Conservation (phyloP, 2,113 vertebrate species). For the Elaphurus davidianus region DNA sequence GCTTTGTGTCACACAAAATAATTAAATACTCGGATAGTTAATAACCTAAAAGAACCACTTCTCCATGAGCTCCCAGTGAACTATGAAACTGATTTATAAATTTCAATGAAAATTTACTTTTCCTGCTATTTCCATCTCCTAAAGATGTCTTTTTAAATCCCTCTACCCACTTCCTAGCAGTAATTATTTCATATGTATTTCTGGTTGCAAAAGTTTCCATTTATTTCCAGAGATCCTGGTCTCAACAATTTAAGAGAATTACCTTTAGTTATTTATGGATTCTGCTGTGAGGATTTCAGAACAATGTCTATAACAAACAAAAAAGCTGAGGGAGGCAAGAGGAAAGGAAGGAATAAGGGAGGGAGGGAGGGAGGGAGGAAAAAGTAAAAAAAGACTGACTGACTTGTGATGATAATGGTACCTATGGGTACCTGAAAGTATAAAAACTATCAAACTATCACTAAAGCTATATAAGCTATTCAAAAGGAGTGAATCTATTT, state of each 20-base stretch:
- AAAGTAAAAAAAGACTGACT: background rate
- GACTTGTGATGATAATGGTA: background rate
- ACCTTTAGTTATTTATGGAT: background rate
- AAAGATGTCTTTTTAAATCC: background rate
- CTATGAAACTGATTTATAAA: background rate
- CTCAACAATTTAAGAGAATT: background rate
- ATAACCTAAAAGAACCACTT: slow-evolving; percentile 52
- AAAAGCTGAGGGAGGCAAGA: background rate
- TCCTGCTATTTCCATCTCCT: background rate
- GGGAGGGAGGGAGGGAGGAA: background rate
- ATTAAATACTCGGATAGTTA: slow-evolving; percentile 38
- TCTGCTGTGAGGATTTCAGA: slow-evolving; percentile 15
- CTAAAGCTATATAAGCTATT: background rate
- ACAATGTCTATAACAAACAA: background rate
- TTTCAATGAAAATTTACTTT: slow-evolving; percentile 1
- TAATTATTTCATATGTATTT: background rate
- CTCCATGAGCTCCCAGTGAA: background rate
- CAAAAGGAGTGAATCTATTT: background rate
- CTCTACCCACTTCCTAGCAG: background rate
- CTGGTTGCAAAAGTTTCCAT: background rate
- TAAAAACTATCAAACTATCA: background rate
- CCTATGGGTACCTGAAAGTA: background rate
- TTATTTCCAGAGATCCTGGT: slow-evolving; percentile 1
- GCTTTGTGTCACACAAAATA: slow-evolving; percentile 38
- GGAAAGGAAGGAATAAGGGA: background rate